Evolutionary conservation across 1,140 invertebrate genomes (phyloP), one percentile per base, ranked within the genome.

Genomic region (Oppia nitens): DNA sequence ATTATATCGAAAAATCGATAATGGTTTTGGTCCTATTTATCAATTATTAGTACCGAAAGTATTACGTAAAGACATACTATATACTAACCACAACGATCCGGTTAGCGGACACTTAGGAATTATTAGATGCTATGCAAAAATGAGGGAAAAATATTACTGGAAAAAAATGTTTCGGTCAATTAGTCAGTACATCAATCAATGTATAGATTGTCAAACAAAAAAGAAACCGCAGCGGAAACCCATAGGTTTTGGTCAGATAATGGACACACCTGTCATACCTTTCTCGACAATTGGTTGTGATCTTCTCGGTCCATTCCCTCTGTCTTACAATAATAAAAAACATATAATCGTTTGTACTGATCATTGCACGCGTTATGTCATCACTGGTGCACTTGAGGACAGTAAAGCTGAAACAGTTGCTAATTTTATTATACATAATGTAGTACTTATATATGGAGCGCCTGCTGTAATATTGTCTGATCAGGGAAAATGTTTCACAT

Each of bases 401-500:
- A 63, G 66, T 23, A 48, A 60, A 27, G 60, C 67, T 9, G 53
- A 57, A 4, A 63, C 65, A 21, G 63, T 70, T 21, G 64, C 62
- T 12, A 60, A 65, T 9, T 63, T 64, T 20, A 32, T 70, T 2
- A 50, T 64, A n/a, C 52, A 67, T 24, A 45, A 59, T 9, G 55
- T 67, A 70, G 65, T 74, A 3, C n/a, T 65, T 9, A 48, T 67
- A 12, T 72, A 65, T 62, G 70, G 68, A 32, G 29, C 56, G 32
- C 65, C 69, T 25, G 4, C 25, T 27, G 55, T 47, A 26, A 65
- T 72, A 53, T 70, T 62, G 0, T 64, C 71, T 1, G 73, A 77
- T 55, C 72, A 73, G 56, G 75, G 71, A 0, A 66, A 59, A 2
- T 69, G 75, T 55, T 76, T 75, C 59, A 64, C 69, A 49, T 63